These are phyloP conservation scores for Drosophila serrata DNA, from an alignment of 1,140 invertebrate species.

Conservation along the genomic window DNA sequence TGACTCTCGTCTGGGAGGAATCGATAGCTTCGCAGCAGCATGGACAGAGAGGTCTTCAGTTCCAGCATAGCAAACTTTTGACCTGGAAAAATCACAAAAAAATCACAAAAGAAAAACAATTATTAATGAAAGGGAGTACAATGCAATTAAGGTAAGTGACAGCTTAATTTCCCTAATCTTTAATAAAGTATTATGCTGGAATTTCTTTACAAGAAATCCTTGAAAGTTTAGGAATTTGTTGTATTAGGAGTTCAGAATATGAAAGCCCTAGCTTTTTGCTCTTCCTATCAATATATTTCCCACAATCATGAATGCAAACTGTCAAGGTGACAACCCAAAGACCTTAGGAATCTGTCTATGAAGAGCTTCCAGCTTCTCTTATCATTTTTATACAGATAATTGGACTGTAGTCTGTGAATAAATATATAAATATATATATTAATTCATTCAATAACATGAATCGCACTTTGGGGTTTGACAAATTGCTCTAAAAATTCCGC, in stretches of 20 bases:
- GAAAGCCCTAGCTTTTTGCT: neutral
- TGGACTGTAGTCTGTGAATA: neutral
- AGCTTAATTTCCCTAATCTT: too few species aligned
- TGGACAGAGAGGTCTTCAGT: conserved; percentile 85
- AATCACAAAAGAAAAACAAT: neutral
- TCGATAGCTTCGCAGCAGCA: conserved; percentile 82
- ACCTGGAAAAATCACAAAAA: conserved; percentile 46
- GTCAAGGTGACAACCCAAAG: neutral
- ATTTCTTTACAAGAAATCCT: neutral
- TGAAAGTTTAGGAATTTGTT: neutral
- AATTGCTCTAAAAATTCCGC: neutral
- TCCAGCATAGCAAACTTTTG: conserved; percentile 86
- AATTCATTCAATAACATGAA: neutral
- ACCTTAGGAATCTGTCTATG: neutral
- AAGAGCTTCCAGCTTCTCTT: conserved; percentile 3
- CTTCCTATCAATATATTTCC: neutral
- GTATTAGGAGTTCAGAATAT: neutral
- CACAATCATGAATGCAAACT: too few species aligned
- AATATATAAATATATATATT: neutral
- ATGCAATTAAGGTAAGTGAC: neutral
- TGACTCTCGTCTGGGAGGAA: conserved; percentile 74
- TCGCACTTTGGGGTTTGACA: neutral
- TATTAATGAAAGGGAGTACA: neutral
- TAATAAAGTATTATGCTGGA: too few species aligned
- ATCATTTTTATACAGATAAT: conserved; percentile 1